Evolutionary conservation across 1,140 invertebrate species (phyloP), one percentile per base, ranked within the genome.

Genomic region (Halictus rubicundus): DNA sequence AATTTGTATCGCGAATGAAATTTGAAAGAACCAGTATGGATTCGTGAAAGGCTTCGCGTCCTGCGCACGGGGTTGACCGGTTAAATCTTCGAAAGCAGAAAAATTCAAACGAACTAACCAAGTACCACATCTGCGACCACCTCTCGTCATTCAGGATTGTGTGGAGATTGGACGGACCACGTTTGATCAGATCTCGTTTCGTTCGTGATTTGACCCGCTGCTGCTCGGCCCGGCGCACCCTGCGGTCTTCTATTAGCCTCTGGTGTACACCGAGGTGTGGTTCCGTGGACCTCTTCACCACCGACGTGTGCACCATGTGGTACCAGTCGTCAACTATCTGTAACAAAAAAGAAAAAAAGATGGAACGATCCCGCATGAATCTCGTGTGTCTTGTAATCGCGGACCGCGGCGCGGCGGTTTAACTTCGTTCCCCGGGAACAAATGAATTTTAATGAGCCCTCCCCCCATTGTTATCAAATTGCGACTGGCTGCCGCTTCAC

Each of bases 121-220:
- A 93, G 93, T 98, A 98, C 97, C 97, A 98, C 97, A 98, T 98
- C 76, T 95, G 95, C 27, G 95, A 94, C 97, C 97, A 98, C 92
- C 96, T 95, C 46, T 96, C 96, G 92, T 98, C 97, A 89, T 97
- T 96, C 73, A 97, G 94, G 69, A 94, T 90, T 89, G 80, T 93
- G 93, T 80, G 87, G 39, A 72, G 65, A 86, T 90, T 83, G 85
- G 91, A 59, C 83, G 93, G 84, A 73, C 87, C 87, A 57, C 87
- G 87, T 87, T 89, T 89, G 86, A 92, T 88, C 91, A 95, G 94
- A 87, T 97, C 96, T 39, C 96, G 94, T 90, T 97, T 97, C 72
- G 93, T 93, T 72, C 96, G 94, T 37, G 94, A 95, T 81, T 96
- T 95, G 0, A 95, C 94, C 9, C 92, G 92, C 90, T 97, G 96